Percentiles rank a stretch among this genome's conserved stretches.
phyloP scores from a whole-genome alignment of 2,113 vertebrate genomes.

The Bufo bufo region DNA sequence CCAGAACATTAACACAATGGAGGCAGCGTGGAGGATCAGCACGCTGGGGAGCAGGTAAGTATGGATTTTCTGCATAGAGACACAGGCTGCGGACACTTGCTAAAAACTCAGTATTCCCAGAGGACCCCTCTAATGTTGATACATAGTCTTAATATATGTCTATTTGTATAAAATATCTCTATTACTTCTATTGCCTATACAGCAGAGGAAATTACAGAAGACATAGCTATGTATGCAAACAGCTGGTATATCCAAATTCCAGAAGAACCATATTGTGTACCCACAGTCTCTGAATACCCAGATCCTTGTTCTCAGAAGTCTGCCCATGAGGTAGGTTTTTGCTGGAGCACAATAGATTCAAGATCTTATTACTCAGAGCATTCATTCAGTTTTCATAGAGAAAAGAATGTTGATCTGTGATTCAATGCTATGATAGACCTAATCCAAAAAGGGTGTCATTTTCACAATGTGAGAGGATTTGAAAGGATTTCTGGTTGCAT shows the following conservation, averaged over 20 bases:
- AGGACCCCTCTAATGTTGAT: background rate
- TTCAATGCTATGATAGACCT: background rate
- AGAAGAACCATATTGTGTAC: constrained; percentile 79
- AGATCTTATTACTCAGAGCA: background rate
- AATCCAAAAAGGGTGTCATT: too few species aligned
- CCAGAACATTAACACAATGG: too few species aligned
- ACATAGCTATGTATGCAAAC: constrained; percentile 89
- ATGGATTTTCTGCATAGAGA: too few species aligned
- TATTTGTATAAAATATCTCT: background rate
- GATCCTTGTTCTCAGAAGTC: constrained; percentile 86
- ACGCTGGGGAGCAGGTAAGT: too few species aligned
- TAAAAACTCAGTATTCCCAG: too few species aligned
- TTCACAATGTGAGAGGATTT: too few species aligned
- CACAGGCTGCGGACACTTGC: too few species aligned
- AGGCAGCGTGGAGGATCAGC: too few species aligned
- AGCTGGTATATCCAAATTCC: constrained; percentile 88
- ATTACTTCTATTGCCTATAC: constrained; percentile 49
- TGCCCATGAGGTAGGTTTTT: constrained; percentile 82
- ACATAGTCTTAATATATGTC: background rate
- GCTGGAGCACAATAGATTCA: background rate
- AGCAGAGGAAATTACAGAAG: constrained; percentile 79
- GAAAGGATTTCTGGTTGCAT: too few species aligned
- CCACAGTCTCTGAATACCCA: constrained; percentile 83
- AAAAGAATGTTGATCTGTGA: background rate
- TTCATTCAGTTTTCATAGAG: background rate